phyloP scores from a whole-genome alignment of 2,888 invertebrate species.

The Vanessa cardui region DNA sequence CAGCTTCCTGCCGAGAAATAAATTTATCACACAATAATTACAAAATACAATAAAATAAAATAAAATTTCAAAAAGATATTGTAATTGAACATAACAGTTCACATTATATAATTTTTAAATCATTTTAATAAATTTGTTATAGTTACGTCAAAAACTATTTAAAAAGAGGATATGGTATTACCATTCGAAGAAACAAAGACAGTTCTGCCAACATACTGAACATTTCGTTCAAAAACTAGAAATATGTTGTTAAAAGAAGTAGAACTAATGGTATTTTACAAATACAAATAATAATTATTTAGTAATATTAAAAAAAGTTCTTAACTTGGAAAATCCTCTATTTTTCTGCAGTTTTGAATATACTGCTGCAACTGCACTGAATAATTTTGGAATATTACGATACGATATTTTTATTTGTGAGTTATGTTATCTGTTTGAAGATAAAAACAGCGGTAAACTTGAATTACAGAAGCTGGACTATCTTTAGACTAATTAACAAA shows the following conservation, averaged over 20 bases:
- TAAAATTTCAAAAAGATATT: constrained; percentile 8
- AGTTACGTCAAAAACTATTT: constrained; percentile 8
- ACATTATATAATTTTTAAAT: not conserved
- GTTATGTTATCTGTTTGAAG: no score
- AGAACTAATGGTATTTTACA: no score
- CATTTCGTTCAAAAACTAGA: not conserved
- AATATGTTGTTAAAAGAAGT: not conserved
- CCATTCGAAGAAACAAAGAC: constrained; percentile 1
- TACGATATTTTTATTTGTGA: no score
- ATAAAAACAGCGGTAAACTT: no score
- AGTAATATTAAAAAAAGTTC: no score
- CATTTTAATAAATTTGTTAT: not conserved
- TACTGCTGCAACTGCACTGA: no score
- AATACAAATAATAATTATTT: no score
- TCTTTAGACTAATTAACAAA: no score
- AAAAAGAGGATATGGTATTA: constrained; percentile 6
- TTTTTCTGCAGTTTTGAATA: no score
- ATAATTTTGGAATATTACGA: no score
- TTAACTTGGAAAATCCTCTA: no score
- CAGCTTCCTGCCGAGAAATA: constrained; percentile 40
- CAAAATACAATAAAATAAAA: constrained; percentile 10
- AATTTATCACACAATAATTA: constrained; percentile 1
- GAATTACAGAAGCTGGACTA: no score
- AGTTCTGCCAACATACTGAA: not conserved
- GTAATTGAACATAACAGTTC: not conserved